These are phyloP conservation scores for Corvus hawaiiensis DNA, from an alignment of 2,113 vertebrate species.

Conservation along the genomic window DNA sequence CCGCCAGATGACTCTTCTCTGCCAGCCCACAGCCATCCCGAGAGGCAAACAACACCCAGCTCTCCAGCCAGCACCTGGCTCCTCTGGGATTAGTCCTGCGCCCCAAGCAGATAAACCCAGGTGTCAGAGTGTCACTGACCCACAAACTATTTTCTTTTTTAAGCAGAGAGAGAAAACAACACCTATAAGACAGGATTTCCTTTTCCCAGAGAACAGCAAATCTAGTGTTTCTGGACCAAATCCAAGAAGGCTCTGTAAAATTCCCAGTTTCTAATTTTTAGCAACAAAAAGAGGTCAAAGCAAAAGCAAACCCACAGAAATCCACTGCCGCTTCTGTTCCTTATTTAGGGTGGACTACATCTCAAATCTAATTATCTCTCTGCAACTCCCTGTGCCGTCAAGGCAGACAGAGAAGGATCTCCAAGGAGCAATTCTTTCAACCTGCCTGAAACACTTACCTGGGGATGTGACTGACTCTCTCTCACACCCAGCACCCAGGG, in stretches of 20 bases:
- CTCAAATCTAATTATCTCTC: conserved; percentile 18
- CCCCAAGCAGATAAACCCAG: neutral
- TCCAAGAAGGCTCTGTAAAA: neutral
- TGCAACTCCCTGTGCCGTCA: neutral
- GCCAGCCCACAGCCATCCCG: neutral
- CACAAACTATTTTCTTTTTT: no score
- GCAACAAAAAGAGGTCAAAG: neutral
- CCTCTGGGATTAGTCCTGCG: neutral
- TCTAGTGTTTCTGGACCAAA: neutral
- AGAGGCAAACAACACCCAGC: neutral
- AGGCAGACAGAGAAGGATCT: neutral
- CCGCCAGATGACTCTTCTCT: neutral
- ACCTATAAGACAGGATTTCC: neutral
- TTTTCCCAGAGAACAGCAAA: neutral
- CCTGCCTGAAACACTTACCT: neutral
- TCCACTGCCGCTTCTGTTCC: neutral
- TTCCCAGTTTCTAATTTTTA: neutral
- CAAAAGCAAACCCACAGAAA: neutral
- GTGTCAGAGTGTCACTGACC: neutral
- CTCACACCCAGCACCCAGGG: neutral
- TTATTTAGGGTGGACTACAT: neutral
- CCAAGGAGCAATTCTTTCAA: neutral
- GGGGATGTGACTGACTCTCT: neutral
- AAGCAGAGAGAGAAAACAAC: neutral
- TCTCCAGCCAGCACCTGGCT: neutral